Evolutionary conservation across 2,797 vertebrate genomes (phyloP), one percentile per base, ranked within the genome.

Genomic region (Sebastes paucispinis): DNA sequence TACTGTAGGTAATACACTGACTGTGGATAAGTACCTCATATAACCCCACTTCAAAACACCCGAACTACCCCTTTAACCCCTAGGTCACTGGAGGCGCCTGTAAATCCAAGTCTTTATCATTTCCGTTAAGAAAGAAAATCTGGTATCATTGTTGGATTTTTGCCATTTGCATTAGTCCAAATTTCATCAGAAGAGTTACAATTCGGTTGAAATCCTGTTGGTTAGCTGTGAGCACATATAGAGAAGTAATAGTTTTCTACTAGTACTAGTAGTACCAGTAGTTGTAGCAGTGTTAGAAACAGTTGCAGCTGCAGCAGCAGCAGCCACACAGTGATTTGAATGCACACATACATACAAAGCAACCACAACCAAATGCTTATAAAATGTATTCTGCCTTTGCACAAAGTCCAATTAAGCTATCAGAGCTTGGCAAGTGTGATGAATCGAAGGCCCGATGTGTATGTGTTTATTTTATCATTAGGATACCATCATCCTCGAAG

Each of bases 391-490:
- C 70, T 87, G 73, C 70, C 24, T 65, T 9, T 36, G 55, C 68
- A 86, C 75, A 84, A 82, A 87, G 85, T 86, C 85, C 83, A 86
- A 87, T 89, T 81, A 89, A 86, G 74, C 73, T 77, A 62, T 65
- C 69, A 76, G 57, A 71, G 65, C 77, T 62, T 63, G 31, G 74
- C 73, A 18, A 60, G 75, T 69, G 83, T 88, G 87, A 91, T 87
- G 82, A 91, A 92, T 91, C n/a, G 70, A 68, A 75, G 39, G 58
- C 71, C 75, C 70, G 27, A 64, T 57, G 77, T 73, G 71, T 75
- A 86, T 75, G 87, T 90, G 89, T 92, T 94, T 93, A 90, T 92
- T 93, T 93, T 76, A 79, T 87, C 92, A 91, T 94, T 89, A 92
- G 87, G 78, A 69, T 57, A 58, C 55, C 68, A 50, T 36, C 47